A percentile compares a stretch with the other conserved stretches of the same genome.
Evolutionary conservation across 2,113 vertebrate species (phyloP).

Genomic region (Scomber japonicus): DNA sequence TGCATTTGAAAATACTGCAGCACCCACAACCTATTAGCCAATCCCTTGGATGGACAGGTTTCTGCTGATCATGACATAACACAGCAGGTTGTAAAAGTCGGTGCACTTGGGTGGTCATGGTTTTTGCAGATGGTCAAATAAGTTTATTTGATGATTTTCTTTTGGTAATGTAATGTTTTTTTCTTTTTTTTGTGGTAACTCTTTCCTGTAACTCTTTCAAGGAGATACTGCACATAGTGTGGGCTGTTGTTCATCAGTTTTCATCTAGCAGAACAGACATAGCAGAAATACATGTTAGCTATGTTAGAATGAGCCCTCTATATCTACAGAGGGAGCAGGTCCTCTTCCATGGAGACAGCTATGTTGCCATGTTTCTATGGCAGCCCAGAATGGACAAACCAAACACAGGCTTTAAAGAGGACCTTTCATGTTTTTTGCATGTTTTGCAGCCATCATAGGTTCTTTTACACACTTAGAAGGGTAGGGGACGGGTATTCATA

Average conservation of each 20-base stretch:
- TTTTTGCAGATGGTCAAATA: neutral
- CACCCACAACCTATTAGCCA: constrained; percentile 17
- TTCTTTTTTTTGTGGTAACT: neutral
- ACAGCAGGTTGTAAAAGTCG: neutral
- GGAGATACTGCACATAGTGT: neutral
- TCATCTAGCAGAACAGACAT: too few species aligned
- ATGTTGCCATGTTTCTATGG: too few species aligned
- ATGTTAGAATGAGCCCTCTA: too few species aligned
- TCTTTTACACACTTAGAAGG: too few species aligned
- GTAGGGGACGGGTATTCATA: too few species aligned
- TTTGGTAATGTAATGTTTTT: neutral
- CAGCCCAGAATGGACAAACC: too few species aligned
- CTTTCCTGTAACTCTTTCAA: neutral
- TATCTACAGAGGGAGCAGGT: too few species aligned
- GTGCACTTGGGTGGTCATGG: neutral
- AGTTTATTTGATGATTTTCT: neutral
- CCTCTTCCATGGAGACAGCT: too few species aligned
- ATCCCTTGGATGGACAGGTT: neutral
- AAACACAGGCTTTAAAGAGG: too few species aligned
- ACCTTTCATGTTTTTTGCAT: too few species aligned
- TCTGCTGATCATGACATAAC: constrained; percentile 28
- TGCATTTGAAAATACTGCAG: constrained; percentile 23
- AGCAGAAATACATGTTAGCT: too few species aligned
- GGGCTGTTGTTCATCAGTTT: constrained; percentile 3
- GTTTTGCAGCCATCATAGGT: too few species aligned